Evolutionary conservation across 2,113 vertebrate genomes (phyloP), one percentile per base, ranked within the genome.

Genomic region (Neogale vison): DNA sequence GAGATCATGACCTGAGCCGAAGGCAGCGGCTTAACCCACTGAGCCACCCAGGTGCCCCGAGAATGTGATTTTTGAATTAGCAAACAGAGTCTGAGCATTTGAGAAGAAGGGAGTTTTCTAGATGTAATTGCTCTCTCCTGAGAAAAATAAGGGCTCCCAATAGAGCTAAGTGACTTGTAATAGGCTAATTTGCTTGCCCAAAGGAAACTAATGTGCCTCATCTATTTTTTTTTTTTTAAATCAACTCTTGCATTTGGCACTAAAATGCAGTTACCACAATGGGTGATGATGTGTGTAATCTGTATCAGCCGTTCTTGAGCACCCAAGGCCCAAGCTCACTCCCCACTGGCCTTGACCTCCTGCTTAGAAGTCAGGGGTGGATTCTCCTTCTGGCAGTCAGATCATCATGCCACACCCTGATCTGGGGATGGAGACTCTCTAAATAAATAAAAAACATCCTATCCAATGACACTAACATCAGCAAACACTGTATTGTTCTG

Each of bases 61-160:
- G 79, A 96, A 95, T 93, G 76, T 92, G 97, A 94, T 94, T 79
- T 95, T 92, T 92, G 71, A 97, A 88, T 97, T 96, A 97, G 84
- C 93, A 92, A 74, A 88, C 18, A n/a, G 65, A 79, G 31, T 31
- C 88, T 83, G 82, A 89, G 87, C 83, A 11, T 86, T 88, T 92
- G 89, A 87, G 59, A 92, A 83, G 87, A 96, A 82, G 39, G 65
- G 65, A 36, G 79, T 72, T 97, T 96, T 95, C 86, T 96, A 67
- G 80, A 96, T 97, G 50, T 87, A 96, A 92, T 96, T 87, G 50
- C 76, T 86, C 80, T 97, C 97, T 97, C 84, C 90, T 77, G 87
- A 97, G 93, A 88, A 93, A 97, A 96, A 79, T 42, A 84, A 96
- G 80, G 89, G n/a, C 86, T 95, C 92, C 55, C 71, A 72, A 0